These are phyloP conservation scores for Halocaridina rubra DNA, from an alignment of 2,888 invertebrate species.

Conservation along the genomic window DNA sequence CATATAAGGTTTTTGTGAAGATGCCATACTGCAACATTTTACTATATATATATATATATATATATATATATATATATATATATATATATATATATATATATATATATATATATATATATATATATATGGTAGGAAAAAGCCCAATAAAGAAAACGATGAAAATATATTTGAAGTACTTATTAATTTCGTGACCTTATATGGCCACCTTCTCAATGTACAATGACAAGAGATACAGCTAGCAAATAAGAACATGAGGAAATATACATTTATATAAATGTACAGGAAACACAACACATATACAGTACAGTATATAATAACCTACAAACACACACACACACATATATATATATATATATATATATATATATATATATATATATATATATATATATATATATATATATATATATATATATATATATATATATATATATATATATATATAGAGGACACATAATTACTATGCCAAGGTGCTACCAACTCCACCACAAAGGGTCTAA, in stretches of 20 bases:
- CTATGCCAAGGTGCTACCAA: no score
- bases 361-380: background rate
- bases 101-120: background rate
- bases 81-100: background rate
- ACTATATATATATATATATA: background rate
- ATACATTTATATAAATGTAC: background rate
- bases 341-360: background rate
- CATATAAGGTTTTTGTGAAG: no score
- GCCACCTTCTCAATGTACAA: no score
- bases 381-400: background rate
- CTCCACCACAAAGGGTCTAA: no score
- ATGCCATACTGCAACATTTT: no score
- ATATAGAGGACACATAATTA: no score
- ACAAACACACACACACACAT: background rate
- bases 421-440: background rate
- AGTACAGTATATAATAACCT: background rate
- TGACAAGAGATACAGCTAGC: no score
- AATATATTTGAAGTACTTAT: no score
- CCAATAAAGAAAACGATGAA: no score
- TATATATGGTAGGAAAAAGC: no score
- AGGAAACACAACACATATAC: background rate
- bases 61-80: background rate
- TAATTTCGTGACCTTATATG: no score
- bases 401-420: background rate
- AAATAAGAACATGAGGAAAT: no score